Base-by-base conservation (phyloP, 2,113 vertebrate genomes). In the Poeciliopsis retropinna region DNA sequence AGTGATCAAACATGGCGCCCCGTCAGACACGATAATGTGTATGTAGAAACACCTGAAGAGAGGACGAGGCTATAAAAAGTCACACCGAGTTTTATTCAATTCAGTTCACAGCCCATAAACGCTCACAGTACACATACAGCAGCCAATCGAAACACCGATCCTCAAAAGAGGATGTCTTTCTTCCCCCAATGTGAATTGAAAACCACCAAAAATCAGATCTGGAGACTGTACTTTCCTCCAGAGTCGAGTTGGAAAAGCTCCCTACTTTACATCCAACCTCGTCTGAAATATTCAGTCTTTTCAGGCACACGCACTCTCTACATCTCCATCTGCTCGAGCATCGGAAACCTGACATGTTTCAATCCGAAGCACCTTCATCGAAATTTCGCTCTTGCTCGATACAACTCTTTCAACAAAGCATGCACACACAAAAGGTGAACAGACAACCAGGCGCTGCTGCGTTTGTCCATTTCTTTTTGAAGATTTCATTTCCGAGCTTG, bases 321-420 rank as follows among this genome's bases (percentile, higher is more conserved):
- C 14, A 57, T 83, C 77, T 86, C 37, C 34, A 76, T 12, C 76
- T 81, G 81, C 91, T 72, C 28, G n/a, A 22, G 61, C 80, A 88
- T 86, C 85, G 86, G 69, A 90, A 85, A 79, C 37, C 61, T 70
- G 83, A 88, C 83, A 65, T 63, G 19, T 57, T 32, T 89, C 70
- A 84, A 81, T 70, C 84, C 71, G 82, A 89, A 83, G 74, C 82
- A 9, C 77, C 51, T 37, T 44, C 32, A n/a, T 64, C 13, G 57
- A 15, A 8, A 41, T 61, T 64, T n/a, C 57, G 60, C 31, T 57
- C 51, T 85, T 80, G 31, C 78, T 85, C 73, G 19, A 70, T 51
- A 31, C 57, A 30, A 72, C 34, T 68, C 51, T 67, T 78, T 85
- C 81, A 69, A 47, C 75, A 66, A 41, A 64, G 60, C 13, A 9